phyloP scores from a whole-genome alignment of 2,113 vertebrate species.

The Elgaria multicarinata region DNA sequence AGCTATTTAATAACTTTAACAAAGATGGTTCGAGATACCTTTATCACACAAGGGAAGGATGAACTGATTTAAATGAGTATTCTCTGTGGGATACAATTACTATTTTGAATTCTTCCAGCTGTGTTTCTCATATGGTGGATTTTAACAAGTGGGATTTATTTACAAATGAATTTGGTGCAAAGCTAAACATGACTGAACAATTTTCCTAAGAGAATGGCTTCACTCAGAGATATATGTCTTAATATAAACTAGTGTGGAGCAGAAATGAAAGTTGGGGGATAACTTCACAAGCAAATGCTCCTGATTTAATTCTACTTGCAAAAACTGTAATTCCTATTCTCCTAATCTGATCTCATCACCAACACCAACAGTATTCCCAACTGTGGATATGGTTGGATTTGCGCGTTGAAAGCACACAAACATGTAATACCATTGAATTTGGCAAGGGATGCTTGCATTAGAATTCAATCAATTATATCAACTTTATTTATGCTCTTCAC shows the following conservation, averaged over 20 bases:
- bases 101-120: conserved; percentile 16
- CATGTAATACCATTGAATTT: not conserved
- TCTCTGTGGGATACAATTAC: conserved; percentile 10
- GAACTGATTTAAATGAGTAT: conserved; percentile 27
- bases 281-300: not conserved
- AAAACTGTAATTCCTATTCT: not conserved
- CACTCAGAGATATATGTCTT: not conserved
- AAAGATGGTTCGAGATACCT: not conserved
- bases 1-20: conserved; percentile 7
- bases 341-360: not conserved
- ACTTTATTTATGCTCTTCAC: not conserved
- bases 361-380: not conserved
- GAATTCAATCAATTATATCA: not conserved
- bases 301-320: not conserved
- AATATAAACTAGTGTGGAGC: not conserved
- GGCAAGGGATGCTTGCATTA: not conserved
- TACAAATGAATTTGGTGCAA: not conserved
- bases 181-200: not conserved
- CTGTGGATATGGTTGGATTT: not conserved
- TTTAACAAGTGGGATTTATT: conserved; percentile 27
- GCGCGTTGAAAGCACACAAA: not conserved
- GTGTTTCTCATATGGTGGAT: conserved; percentile 7
- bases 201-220: not conserved
- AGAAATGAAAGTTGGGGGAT: not conserved
- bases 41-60: conserved; percentile 5